phyloP scores from a whole-genome alignment of 2,797 vertebrate species.

The Acomys russatus region DNA sequence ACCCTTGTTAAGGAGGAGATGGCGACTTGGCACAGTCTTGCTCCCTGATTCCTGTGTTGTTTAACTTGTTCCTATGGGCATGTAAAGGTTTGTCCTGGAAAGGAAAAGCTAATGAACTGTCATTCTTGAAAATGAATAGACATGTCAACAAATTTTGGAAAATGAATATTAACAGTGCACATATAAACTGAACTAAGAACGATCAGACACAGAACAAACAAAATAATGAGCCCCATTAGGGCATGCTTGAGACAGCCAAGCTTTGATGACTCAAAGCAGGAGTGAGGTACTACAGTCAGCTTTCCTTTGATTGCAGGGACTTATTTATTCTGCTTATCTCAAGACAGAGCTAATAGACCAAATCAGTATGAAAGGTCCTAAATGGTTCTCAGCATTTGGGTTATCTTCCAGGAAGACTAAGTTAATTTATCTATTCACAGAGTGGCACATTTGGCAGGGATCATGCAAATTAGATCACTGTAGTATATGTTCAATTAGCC shows the following conservation, averaged over 20 bases:
- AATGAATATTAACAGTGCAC: constrained; percentile 67
- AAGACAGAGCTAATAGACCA: constrained; percentile 72
- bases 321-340: constrained; percentile 75
- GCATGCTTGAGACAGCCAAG: constrained; percentile 57
- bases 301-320: constrained; percentile 76
- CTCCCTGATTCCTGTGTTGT: neutral
- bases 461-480: constrained; percentile 70
- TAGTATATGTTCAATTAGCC: constrained; percentile 55
- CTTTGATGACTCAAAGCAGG: constrained; percentile 61
- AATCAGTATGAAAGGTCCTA: constrained; percentile 73
- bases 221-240: constrained; percentile 74
- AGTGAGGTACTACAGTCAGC: constrained; percentile 73
- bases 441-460: constrained; percentile 70
- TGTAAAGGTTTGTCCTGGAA: constrained; percentile 30
- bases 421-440: constrained; percentile 76
- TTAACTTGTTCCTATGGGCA: neutral
- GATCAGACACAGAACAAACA: constrained; percentile 72
- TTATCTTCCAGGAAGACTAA: constrained; percentile 67
- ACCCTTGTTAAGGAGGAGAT: neutral
- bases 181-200: constrained; percentile 72
- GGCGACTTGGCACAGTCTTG: neutral
- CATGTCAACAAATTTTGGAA: constrained; percentile 61
- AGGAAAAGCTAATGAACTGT: constrained; percentile 54
- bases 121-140: constrained; percentile 68
- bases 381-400: constrained; percentile 73